Conservation (phyloP, 2,888 invertebrate species). For the Petrolisthes cinctipes region DNA sequence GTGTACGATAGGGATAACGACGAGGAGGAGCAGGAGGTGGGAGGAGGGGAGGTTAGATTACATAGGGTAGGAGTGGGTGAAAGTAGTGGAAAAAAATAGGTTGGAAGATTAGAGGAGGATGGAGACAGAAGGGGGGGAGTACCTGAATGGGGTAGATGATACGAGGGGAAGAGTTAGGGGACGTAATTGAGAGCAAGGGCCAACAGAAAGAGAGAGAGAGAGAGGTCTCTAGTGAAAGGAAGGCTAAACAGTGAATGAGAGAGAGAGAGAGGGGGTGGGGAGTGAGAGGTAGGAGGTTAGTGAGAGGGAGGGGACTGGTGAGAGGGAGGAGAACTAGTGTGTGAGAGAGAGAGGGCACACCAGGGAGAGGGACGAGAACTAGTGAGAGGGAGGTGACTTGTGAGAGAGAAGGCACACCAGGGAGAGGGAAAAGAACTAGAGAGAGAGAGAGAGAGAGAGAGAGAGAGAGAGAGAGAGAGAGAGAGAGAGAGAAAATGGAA, state of each 20-base stretch:
- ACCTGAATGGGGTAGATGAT: no score
- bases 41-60: no score
- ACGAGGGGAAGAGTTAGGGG: neutral
- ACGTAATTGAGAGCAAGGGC: neutral
- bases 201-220: neutral
- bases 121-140: neutral
- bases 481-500: no score
- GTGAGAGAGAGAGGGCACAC: neutral
- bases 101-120: neutral
- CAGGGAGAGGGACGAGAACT: neutral
- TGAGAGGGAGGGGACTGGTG: neutral
- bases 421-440: neutral
- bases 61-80: neutral
- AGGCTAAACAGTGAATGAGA: neutral
- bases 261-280: neutral
- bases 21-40: no score
- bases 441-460: slow-evolving; percentile 1
- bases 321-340: neutral
- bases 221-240: no score
- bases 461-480: no score
- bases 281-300: neutral
- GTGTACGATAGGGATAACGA: no score
- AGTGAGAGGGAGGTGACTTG: neutral
- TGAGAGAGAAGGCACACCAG: neutral
- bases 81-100: neutral